Evolutionary conservation across 2,113 vertebrate genomes (phyloP).

Genomic region (Anthoscopus minutus): DNA sequence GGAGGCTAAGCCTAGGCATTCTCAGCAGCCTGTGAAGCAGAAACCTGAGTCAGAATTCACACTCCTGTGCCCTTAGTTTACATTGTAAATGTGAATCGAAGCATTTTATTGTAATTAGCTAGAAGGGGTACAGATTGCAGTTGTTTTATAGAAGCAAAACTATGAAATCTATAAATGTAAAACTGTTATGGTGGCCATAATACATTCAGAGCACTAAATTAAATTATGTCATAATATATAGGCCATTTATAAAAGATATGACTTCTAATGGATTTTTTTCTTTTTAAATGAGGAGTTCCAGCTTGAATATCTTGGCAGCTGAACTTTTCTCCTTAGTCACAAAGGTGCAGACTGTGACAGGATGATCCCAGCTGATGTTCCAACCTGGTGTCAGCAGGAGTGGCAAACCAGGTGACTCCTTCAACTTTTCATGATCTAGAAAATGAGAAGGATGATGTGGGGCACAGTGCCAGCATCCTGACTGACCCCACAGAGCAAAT

Average conservation of each 20-base stretch:
- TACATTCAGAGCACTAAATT: constrained; percentile 38
- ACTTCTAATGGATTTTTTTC: background rate
- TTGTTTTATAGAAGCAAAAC: constrained; percentile 60
- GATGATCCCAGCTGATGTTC: background rate
- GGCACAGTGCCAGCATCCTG: background rate
- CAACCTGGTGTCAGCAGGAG: background rate
- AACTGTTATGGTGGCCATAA: constrained; percentile 7
- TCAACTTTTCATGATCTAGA: background rate
- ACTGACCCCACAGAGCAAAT: background rate
- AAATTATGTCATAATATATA: constrained; percentile 55
- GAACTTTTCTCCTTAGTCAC: constrained; percentile 2
- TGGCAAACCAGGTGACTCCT: background rate
- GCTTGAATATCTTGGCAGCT: background rate
- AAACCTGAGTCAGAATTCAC: background rate
- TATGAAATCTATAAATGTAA: constrained; percentile 59
- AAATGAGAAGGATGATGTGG: background rate
- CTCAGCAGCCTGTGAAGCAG: background rate
- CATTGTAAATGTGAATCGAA: constrained; percentile 11
- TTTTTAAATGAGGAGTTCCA: background rate
- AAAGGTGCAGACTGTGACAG: background rate
- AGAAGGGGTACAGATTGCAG: constrained; percentile 22
- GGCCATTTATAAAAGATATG: constrained; percentile 44
- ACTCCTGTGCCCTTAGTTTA: background rate
- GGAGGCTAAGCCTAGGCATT: background rate
- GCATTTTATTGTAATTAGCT: constrained; percentile 59